Base-by-base conservation (phyloP, 2,113 vertebrate genomes). In the Mesitornis unicolor region DNA sequence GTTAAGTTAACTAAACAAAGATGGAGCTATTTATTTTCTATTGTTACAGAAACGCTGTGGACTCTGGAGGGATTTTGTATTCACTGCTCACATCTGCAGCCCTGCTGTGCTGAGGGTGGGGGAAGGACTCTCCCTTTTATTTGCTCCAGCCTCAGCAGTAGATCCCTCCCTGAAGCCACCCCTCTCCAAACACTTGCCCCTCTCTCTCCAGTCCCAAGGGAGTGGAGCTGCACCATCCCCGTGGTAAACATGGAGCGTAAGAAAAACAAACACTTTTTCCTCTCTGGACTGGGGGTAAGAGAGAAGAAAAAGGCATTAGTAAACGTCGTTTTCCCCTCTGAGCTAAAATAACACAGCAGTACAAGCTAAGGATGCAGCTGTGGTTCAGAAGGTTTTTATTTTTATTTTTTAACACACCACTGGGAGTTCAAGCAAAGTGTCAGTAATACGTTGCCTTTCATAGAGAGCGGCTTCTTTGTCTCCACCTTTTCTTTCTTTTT, bases 1-100 rank as follows among this genome's bases (percentile, higher is more conserved):
- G 89, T 95, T 42, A 50, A 77, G 31, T 63, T 96, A 91, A 96
- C 93, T 78, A 96, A 97, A 95, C 95, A 96, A 96, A 96, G 94
- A 74, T 54, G 82, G 90, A 90, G 93, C 84, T 80, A 87, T 94
- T 97, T 96, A 94, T 89, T 95, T 94, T 87, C 87, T 57, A 97
- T 95, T 96, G 96, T 96, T 90, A 69, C 14, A 96, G 93, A 94
- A 90, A 76, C 59, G 67, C 95, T 93, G 89, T 65, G 84, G 94
- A 88, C 91, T 94, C 56, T 83, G 87, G 68, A 42, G 7, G 82
- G 85, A 77, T 91, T 95, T 83, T 65, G 75, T 70, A n/a, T 73
- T 90, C 84, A 6, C 90, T 93, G 81, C 56, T 88, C 89, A 86
- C 96, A 96, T 95, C 93, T 96, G 96, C 93, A 94, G 88, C 73